Percentiles rank a stretch among this genome's conserved stretches.
Evolutionary conservation across 2,113 vertebrate genomes (phyloP).

Genomic region (Strigops habroptila): DNA sequence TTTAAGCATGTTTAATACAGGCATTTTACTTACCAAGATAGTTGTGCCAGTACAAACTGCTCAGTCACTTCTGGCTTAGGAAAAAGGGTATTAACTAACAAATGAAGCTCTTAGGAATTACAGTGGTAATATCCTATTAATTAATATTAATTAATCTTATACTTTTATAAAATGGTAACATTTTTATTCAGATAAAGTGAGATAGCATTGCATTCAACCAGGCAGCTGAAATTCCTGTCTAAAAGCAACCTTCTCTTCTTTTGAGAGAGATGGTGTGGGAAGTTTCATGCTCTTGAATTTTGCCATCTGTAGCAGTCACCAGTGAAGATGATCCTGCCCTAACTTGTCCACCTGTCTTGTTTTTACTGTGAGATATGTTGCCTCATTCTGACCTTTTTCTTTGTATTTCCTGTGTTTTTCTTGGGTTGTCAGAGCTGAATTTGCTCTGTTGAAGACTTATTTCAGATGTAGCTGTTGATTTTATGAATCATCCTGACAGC

Average conservation of each 20-base stretch:
- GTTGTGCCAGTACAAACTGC: not conserved
- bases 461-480: not conserved
- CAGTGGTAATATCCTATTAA: not conserved
- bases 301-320: not conserved
- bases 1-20: not conserved
- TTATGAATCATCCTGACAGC: constrained; percentile 37
- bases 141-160: not conserved
- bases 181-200: not conserved
- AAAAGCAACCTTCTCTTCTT: not conserved
- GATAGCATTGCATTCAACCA: not conserved
- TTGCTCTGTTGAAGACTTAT: not conserved
- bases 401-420: not conserved
- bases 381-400: not conserved
- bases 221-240: not conserved
- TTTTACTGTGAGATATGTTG: not conserved
- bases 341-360: not conserved
- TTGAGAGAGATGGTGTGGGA: not conserved
- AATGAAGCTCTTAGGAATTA: not conserved
- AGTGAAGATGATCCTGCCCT: not conserved
- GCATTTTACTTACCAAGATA: not conserved
- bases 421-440: not conserved
- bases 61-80: not conserved
- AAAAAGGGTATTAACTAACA: not conserved
- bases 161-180: not conserved
- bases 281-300: not conserved